Conservation (phyloP, 2,888 invertebrate species). For the Athripsodes cinereus region DNA sequence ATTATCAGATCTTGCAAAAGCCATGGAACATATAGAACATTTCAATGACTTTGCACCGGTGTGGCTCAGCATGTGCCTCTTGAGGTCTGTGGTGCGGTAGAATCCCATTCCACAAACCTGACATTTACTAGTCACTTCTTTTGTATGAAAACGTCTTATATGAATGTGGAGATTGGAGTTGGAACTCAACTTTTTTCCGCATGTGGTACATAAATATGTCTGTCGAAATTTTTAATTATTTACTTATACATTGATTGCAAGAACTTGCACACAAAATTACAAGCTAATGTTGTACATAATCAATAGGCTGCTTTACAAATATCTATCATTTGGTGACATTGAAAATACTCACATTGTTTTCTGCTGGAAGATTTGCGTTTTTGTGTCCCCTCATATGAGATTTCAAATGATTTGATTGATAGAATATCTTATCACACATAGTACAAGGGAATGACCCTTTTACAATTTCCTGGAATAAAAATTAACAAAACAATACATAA, state of each 20-base stretch:
- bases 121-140: constrained; percentile 34
- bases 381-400: constrained; percentile 30
- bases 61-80: constrained; percentile 35
- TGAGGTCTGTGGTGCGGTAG: constrained; percentile 35
- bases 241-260: neutral
- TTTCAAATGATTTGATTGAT: constrained; percentile 28
- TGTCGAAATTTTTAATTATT: constrained; percentile 5
- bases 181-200: constrained; percentile 34
- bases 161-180: constrained; percentile 36
- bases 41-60: constrained; percentile 32
- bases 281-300: neutral
- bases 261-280: neutral
- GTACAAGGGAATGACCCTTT: constrained; percentile 19
- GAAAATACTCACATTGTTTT: no score
- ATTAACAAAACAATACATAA: no score
- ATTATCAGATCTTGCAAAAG: constrained; percentile 32
- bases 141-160: constrained; percentile 37
- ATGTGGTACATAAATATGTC: constrained; percentile 35
- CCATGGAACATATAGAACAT: constrained; percentile 34
- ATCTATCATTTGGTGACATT: no score
- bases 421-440: constrained; percentile 28
- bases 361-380: no score
- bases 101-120: constrained; percentile 38
- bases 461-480: no score
- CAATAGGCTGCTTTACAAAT: no score